phyloP scores from a whole-genome alignment of 1,140 invertebrate species.

The Chrysomallon squamiferum region DNA sequence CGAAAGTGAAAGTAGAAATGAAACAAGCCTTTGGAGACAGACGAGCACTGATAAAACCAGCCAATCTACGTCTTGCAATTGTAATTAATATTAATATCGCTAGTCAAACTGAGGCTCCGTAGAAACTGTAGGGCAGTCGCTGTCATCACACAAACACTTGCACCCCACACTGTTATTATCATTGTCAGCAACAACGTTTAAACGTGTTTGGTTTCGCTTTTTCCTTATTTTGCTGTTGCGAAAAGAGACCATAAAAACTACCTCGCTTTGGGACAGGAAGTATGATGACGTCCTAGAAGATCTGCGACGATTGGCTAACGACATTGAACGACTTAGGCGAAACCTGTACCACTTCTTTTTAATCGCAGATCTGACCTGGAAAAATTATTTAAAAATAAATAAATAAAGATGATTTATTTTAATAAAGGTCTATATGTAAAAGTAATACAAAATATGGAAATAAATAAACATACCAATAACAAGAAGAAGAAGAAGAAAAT shows the following conservation, averaged over 20 bases:
- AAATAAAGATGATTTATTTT: too few species aligned
- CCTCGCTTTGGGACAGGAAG: constrained; percentile 46
- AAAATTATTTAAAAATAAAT: too few species aligned
- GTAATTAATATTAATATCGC: too few species aligned
- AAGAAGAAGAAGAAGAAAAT: too few species aligned
- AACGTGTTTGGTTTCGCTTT: constrained; percentile 6
- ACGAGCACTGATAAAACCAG: too few species aligned
- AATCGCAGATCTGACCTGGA: constrained; percentile 45
- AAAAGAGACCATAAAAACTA: constrained; percentile 20
- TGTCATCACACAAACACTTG: constrained; percentile 1
- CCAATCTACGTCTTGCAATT: too few species aligned
- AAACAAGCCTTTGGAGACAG: too few species aligned
- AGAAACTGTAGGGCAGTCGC: background rate
- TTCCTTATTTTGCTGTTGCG: constrained; percentile 16
- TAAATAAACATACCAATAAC: too few species aligned
- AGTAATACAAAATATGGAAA: too few species aligned
- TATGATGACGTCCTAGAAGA: constrained; percentile 47
- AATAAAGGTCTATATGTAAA: too few species aligned
- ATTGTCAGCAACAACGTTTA: constrained; percentile 1
- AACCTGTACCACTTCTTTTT: constrained; percentile 52
- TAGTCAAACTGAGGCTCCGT: constrained; percentile 5
- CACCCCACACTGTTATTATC: background rate
- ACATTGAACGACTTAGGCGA: constrained; percentile 31
- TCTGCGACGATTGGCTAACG: constrained; percentile 22
- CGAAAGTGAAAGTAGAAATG: too few species aligned